These are phyloP conservation scores for Aplidium turbinatum DNA, from an alignment of 23 tunicate species.

Conservation along the genomic window DNA sequence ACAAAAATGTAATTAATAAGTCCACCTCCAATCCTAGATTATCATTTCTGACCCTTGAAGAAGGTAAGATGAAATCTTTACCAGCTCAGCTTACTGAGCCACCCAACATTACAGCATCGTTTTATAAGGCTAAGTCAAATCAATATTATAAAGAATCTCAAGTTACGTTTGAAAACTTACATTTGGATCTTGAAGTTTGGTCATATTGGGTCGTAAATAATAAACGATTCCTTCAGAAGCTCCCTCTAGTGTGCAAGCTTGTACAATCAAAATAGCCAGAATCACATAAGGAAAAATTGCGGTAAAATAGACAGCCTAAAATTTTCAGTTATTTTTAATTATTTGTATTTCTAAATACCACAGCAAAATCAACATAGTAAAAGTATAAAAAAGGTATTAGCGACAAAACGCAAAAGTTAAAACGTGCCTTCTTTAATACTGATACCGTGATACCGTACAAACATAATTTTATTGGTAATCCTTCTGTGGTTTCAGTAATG, in stretches of 20 bases:
- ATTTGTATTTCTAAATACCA: not conserved
- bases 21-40: too few species aligned
- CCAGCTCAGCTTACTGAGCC: too few species aligned
- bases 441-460: too few species aligned
- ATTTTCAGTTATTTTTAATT: too few species aligned
- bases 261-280: slow-evolving; percentile 27
- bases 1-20: too few species aligned
- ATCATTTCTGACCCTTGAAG: too few species aligned
- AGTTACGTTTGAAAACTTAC: slow-evolving; percentile 9
- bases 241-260: slow-evolving; percentile 38
- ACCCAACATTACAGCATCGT: too few species aligned
- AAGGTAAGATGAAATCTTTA: too few species aligned
- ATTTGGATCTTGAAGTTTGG: slow-evolving; percentile 44
- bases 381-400: not conserved
- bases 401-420: not conserved
- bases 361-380: not conserved
- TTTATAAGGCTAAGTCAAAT: not conserved
- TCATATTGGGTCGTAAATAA: slow-evolving; percentile 39
- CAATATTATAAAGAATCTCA: not conserved
- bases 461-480: too few species aligned
- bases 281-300: slow-evolving; percentile 51
- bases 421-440: not conserved
- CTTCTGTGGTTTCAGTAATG: too few species aligned
- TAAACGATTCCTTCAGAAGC: slow-evolving; percentile 42
- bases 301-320: slow-evolving; percentile 57